These are phyloP conservation scores for Anolis apletophallus DNA, from an alignment of 2,797 vertebrate genomes.

Conservation along the genomic window DNA sequence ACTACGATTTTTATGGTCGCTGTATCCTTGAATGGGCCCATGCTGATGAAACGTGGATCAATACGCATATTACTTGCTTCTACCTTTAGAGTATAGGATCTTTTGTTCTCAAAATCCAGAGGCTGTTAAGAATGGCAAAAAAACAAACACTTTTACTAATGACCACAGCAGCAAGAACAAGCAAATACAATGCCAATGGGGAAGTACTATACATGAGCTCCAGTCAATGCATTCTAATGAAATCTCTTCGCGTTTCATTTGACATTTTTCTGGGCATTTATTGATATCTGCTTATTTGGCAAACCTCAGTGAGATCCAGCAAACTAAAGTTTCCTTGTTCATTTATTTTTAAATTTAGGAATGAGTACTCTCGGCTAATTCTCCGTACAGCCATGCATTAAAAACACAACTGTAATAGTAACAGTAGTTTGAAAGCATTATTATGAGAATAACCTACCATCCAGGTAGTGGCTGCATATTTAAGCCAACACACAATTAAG, in stretches of 20 bases:
- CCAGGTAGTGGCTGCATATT: no score
- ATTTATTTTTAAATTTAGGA: slow-evolving; percentile 31
- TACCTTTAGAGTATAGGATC: slow-evolving; percentile 91
- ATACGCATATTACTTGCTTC: slow-evolving; percentile 91
- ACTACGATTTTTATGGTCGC: slow-evolving; percentile 92
- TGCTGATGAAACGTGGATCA: slow-evolving; percentile 85
- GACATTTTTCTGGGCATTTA: slow-evolving; percentile 65
- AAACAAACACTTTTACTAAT: slow-evolving; percentile 79
- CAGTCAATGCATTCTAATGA: slow-evolving; percentile 68
- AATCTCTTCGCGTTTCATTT: slow-evolving; percentile 58
- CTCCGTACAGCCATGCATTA: slow-evolving; percentile 65
- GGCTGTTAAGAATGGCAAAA: slow-evolving; percentile 84
- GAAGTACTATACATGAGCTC: slow-evolving; percentile 65
- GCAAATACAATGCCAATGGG: slow-evolving; percentile 70
- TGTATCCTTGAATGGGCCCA: slow-evolving; percentile 93
- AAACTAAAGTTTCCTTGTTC: neutral
- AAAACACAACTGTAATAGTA: no score
- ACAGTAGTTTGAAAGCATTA: no score
- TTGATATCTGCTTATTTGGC: slow-evolving; percentile 72
- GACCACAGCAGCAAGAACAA: slow-evolving; percentile 74
- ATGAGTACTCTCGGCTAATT: slow-evolving; percentile 45
- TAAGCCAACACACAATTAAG: no score
- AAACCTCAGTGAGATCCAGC: slow-evolving; percentile 58
- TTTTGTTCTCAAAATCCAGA: slow-evolving; percentile 94
- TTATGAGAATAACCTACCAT: no score